Evolutionary conservation across 2,888 invertebrate genomes (phyloP), one percentile per base, ranked within the genome.

Genomic region (Agrochola lychnidis): DNA sequence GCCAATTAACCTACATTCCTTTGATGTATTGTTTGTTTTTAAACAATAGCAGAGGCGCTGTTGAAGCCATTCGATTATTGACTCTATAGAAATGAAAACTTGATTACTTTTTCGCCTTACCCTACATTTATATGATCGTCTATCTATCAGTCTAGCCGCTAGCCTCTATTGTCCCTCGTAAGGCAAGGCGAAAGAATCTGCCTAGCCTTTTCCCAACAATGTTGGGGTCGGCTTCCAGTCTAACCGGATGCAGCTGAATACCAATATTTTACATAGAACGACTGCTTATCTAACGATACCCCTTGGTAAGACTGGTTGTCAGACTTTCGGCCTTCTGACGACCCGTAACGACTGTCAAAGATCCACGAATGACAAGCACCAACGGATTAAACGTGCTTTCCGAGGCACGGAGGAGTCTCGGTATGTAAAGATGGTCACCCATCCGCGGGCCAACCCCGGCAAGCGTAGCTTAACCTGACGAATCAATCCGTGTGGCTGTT

Each of bases 1-100:
- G 4, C 10, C 87, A 76, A 86, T 86, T 81, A 71, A 85, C 81
- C 81, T 70, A 86, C 57, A 73, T 86, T 73, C 70, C 22, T 16
- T 22, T 19, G 36, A 42, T 61, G 61, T 57, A 69, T 70, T 84
- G 74, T 82, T 82, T 79, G 72, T 83, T 3, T 4, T 36, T 36
- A 86, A 83, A 83, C 76, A 77, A 72, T 64, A 53, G 51, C 59
- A 63, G 1, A 36, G 51, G 4, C 14, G 51, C 48, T 42, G 51
- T n/a, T 59, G 42, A 63, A 62, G 63, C 16, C 59, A 61, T 51
- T 66, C 57, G 16, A 56, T 56, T 22, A 63, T 56, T 36, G 57
- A 3, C 40, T 71, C 63, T 78, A 30, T n/a, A 7, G n/a, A 71
- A 70, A 73, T 66, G 40, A 19, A 61, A 66, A 80, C 56, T 42